Evolutionary conservation across 2,113 vertebrate genomes (phyloP).

Genomic region (Notiomystis cincta): DNA sequence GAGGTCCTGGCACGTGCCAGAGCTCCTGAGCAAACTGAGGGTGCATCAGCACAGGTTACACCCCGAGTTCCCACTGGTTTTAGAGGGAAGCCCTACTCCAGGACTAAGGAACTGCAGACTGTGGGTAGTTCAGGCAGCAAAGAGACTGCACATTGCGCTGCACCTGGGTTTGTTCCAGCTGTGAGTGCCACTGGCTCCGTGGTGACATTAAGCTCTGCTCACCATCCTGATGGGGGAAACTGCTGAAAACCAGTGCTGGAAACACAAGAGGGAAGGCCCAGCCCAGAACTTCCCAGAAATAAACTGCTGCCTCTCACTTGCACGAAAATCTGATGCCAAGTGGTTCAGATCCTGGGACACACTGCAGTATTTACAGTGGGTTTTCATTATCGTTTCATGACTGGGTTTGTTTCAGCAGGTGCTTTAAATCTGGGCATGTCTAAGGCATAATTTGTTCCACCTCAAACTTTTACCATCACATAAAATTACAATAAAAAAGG

Average conservation of each 20-base stretch:
- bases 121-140: fast-evolving
- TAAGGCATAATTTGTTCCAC: background rate
- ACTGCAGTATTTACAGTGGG: background rate
- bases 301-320: background rate
- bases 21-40: background rate
- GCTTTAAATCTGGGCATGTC: background rate
- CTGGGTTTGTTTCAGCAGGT: background rate
- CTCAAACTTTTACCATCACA: background rate
- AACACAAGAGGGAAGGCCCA: background rate
- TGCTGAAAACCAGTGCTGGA: background rate
- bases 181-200: background rate
- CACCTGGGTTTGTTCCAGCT: background rate
- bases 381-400: background rate
- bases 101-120: background rate
- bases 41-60: background rate
- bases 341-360: background rate
- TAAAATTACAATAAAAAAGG: background rate
- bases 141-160: fast-evolving
- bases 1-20: background rate
- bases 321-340: background rate
- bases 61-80: background rate
- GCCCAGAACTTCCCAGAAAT: background rate
- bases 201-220: background rate
- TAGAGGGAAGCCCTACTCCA: background rate
- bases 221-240: background rate